Base-by-base conservation (phyloP, 2,888 invertebrate species). In the Dolomedes plantarius region DNA sequence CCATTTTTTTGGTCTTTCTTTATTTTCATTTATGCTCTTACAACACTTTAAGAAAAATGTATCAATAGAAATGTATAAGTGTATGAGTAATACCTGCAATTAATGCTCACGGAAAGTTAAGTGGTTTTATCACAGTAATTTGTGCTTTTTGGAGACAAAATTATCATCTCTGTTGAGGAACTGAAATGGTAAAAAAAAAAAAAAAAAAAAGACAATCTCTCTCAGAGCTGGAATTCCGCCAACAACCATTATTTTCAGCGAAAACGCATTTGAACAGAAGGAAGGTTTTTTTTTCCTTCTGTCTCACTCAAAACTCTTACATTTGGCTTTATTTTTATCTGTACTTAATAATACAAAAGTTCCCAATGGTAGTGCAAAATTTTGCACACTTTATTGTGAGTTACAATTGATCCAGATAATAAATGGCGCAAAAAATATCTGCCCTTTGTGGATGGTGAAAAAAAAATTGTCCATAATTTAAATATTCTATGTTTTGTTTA, bases 101-200 rank as follows among this genome's bases (percentile, higher is more conserved):
- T 75, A 81, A 74, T 56, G 28, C 11, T 62, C 64, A 41, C 41
- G 27, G 39, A 81, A 75, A 81, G 74, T 75, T 56, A 75, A 74
- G 68, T 69, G 68, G 39, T 62, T 41, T 74, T 75, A 56, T 50
- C 81, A 64, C 56, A 68, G 39, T 39, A 68, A 81, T 75, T 81
- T 75, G 56, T 50, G 46, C 74, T 75, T 74, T 36, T 69, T 19
- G 64, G 31, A 74, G 41, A 67, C 67, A 62, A 41, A 81, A 75
- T 69, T 67, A 81, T 62, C 19, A 36, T 75, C 32, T 69, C 41
- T n/a, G 67, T 62, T 19, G 31, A 68, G 32, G 39, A 27, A n/a
- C n/a, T n/a, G n/a, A n/a, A n/a, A n/a, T n/a, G n/a, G n/a, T n/a
- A n/a, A 19, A 11, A 41, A 41, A 36, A 56, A 36, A 62, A 39